Percentiles rank a stretch among this genome's conserved stretches.
Conservation (phyloP, 2,797 vertebrate genomes). For the Poecilia wingei region DNA sequence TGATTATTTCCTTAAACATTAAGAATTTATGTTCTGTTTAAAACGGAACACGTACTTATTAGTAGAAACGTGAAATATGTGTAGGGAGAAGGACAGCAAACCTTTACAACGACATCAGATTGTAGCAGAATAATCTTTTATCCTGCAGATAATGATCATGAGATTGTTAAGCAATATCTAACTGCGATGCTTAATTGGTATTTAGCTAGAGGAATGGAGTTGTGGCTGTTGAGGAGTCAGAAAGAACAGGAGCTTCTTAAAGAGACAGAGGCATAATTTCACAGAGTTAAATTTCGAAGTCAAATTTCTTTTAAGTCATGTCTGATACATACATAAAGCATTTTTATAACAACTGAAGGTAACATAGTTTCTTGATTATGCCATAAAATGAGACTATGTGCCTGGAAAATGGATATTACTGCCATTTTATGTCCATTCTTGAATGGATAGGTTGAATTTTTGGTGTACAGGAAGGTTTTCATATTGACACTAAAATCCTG, state of each 20-base stretch:
- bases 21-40: not conserved
- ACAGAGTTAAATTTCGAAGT: too few species aligned
- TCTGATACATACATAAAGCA: too few species aligned
- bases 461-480: not conserved
- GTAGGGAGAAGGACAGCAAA: not conserved
- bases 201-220: not conserved
- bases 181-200: not conserved
- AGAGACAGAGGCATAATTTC: too few species aligned
- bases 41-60: not conserved
- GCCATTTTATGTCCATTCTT: not conserved
- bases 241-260: too few species aligned
- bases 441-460: not conserved
- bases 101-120: not conserved
- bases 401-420: too few species aligned
- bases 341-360: not conserved
- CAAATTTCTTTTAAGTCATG: too few species aligned
- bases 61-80: not conserved
- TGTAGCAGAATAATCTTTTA: not conserved
- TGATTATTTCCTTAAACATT: not conserved
- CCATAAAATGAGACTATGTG: too few species aligned
- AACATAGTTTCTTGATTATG: not conserved
- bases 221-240: too few species aligned
- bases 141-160: not conserved
- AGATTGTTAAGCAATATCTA: not conserved
- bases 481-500: not conserved